Percentiles rank a stretch among this genome's conserved stretches.
Evolutionary conservation across 2,888 invertebrate species (phyloP).

Genomic region (Aproaerema taeniolella): DNA sequence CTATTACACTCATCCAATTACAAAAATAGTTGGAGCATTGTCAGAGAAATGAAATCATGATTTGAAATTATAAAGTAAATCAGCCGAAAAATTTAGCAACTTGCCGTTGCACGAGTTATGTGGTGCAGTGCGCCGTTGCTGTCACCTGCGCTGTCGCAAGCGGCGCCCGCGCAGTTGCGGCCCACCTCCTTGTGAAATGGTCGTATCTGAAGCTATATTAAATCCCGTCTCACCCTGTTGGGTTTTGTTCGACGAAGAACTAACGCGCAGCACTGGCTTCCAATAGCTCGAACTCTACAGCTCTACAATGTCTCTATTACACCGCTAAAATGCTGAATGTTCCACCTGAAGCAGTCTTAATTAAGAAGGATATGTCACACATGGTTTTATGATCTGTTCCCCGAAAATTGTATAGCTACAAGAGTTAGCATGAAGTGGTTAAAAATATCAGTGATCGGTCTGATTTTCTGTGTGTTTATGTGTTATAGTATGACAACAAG

Average conservation of each 20-base stretch:
- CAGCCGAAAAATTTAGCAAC: slow-evolving; percentile 60
- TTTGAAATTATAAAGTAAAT: slow-evolving; percentile 51
- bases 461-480: slow-evolving; percentile 46
- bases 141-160: slow-evolving; percentile 54
- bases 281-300: too few relatives aligned
- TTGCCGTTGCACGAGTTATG: slow-evolving; percentile 50
- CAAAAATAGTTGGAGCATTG: slow-evolving; percentile 44
- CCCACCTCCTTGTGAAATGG: slow-evolving; percentile 71
- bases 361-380: slow-evolving; percentile 26
- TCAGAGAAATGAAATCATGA: slow-evolving; percentile 35
- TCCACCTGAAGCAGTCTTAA: slow-evolving; percentile 33
- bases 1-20: slow-evolving; percentile 46
- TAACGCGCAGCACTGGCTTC: slow-evolving; percentile 42
- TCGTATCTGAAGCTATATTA: slow-evolving; percentile 73
- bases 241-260: slow-evolving; percentile 60
- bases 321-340: slow-evolving; percentile 51
- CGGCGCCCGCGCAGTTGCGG: slow-evolving; percentile 50
- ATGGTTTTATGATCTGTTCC: too few relatives aligned
- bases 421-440: slow-evolving; percentile 40
- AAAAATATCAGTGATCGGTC: slow-evolving; percentile 38
- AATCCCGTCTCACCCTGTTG: slow-evolving; percentile 56
- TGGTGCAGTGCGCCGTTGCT: slow-evolving; percentile 32
- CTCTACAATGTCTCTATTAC: slow-evolving; percentile 28
- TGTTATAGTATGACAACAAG: slow-evolving; percentile 49
- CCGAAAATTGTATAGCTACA: too few relatives aligned